Conservation (phyloP, 2,797 vertebrate species). For the Remorina albescens region DNA sequence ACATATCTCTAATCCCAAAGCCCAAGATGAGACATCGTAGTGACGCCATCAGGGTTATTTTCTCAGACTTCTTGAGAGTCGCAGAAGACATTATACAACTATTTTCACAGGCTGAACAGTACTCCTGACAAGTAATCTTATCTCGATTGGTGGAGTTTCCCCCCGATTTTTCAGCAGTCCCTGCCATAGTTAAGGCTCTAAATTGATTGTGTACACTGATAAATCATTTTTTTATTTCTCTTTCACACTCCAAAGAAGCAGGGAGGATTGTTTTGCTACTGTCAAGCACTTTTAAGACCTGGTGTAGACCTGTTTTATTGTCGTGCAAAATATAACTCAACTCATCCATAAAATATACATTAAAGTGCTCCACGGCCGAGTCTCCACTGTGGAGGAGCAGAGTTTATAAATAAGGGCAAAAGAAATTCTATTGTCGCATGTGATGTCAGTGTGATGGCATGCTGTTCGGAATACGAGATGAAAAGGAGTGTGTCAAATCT, state of each 20-base stretch:
- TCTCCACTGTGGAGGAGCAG: constrained; percentile 9
- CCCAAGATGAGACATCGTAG: background rate
- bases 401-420: constrained; percentile 17
- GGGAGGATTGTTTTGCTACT: background rate
- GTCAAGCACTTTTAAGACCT: background rate
- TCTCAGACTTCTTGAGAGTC: background rate
- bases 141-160: constrained; percentile 31
- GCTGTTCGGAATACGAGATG: constrained; percentile 46
- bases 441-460: constrained; percentile 57
- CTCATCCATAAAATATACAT: constrained; percentile 33
- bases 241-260: background rate
- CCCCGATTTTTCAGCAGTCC: constrained; percentile 3
- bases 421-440: constrained; percentile 31
- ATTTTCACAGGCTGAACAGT: background rate
- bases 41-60: background rate
- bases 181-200: constrained; percentile 12
- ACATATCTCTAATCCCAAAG: background rate
- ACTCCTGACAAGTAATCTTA: constrained; percentile 6
- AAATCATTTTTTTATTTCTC: constrained; percentile 16
- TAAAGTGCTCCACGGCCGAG: background rate
- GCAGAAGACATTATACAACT: background rate
- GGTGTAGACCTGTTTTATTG: constrained; percentile 2
- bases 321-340: constrained; percentile 26
- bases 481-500: constrained; percentile 46
- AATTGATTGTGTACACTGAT: constrained; percentile 32